Base-by-base conservation (phyloP, 2,888 invertebrate genomes). In the Cerceris rybyensis region DNA sequence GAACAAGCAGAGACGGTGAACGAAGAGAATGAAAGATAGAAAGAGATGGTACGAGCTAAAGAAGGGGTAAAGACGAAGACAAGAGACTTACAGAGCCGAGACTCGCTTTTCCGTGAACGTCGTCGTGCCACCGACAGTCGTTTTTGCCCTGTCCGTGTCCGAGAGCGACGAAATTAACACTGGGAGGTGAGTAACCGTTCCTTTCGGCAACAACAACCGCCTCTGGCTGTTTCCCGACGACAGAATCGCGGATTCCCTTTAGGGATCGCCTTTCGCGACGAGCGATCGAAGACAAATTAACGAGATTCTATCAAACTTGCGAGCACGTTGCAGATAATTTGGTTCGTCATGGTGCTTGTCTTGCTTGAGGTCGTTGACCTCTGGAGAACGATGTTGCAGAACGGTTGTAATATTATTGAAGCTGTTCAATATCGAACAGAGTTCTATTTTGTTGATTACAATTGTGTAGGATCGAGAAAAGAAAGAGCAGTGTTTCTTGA, bases 161-260 rank as follows among this genome's bases (percentile, higher is more conserved):
- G 71, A 68, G 63, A 75, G 80, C 74, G 85, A 85, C 78, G 64
- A 85, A 87, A 86, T 87, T 86, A 87, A 87, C 87, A 78, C 68
- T 63, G 61, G 43, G 81, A 83, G 86, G 82, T 86, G 82, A 86
- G 75, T 84, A 86, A 87, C 86, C 83, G 77, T 79, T 42, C 59
- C 54, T 54, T 66, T 75, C 63, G 75, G 58, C 72, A 72, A 68
- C 67, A 70, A 77, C 73, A 41, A 41, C 11, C 46, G 28, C n/a
- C 39, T n/a, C 17, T 17, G 16, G 7, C 8, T n/a, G 11, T 52
- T n/a, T n/a, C n/a, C 1, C 52, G n/a, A 52, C 46, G 28, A 28
- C 28, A 28, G 28, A 28, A 28, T 28, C 28, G 28, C 28, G 28
- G 28, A 28, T 28, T 28, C 28, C 28, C 28, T 28, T 28, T 28